Evolutionary conservation across 2,888 invertebrate genomes (phyloP), one percentile per base, ranked within the genome.

Genomic region (Encarsia formosa): DNA sequence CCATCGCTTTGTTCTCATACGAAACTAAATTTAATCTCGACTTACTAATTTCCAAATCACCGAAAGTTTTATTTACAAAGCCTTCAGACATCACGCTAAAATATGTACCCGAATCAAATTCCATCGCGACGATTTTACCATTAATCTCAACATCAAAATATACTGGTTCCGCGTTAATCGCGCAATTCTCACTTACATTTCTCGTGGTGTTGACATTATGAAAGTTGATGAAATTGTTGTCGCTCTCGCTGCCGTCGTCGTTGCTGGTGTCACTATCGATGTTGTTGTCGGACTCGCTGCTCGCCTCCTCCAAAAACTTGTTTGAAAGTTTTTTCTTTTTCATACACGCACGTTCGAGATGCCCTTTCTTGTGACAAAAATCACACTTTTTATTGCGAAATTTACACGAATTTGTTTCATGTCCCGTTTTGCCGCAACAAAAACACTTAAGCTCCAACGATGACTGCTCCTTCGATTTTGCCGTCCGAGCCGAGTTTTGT

Each of bases 41-140:
- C 20, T 24, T 44, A 24, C 13, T 41, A 16, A 56, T 18, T 52
- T 49, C 37, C n/a, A 19, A 15, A 19, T 42, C 35, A 34, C 15
- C 5, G 16, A 54, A 54, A 35, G 22, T 42, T 40, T 34, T 18
- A 2, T 38, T 45, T 9, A 48, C 29, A 11, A 52, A 56, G 0
- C 35, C 26, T 43, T 56, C 50, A 4, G 52, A 53, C 38, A 58
- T 56, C 11, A 56, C 49, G 13, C 34, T 45, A 29, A 16, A 41
- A 26, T 51, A 52, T 23, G 59, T 43, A 5, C 58, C 61, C n/a
- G 52, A 44, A 44, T 58, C 61, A 8, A 59, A 31, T 53, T 60
- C 56, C 56, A 58, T 58, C 44, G 44, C 34, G 6, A 44, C 44
- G 6, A 11, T 53, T 22, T 38, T 49, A 48, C 15, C 5, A 32